phyloP scores from a whole-genome alignment of 2,113 vertebrate genomes.

The Nesoenas mayeri region DNA sequence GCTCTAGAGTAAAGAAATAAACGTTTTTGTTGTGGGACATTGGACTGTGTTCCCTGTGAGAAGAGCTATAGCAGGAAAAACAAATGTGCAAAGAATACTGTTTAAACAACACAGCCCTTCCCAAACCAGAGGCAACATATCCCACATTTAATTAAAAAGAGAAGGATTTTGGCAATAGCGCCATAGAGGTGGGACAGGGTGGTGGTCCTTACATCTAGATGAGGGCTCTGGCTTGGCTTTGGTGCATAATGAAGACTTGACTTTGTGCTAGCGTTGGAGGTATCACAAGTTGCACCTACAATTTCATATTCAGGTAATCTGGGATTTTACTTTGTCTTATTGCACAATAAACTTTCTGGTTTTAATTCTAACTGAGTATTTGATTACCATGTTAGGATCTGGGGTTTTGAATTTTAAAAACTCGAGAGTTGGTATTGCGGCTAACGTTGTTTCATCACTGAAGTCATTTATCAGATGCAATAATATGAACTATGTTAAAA shows the following conservation, averaged over 20 bases:
- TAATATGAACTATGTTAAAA: not conserved
- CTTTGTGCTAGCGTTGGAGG: not conserved
- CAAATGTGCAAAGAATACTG: not conserved
- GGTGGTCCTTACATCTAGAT: not conserved
- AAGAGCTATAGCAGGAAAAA: not conserved
- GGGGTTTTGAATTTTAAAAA: not conserved
- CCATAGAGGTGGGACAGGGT: not conserved
- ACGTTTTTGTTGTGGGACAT: not conserved
- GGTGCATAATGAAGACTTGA: not conserved
- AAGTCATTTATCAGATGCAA: not conserved
- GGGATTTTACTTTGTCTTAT: not conserved
- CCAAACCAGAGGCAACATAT: not conserved
- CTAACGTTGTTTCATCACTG: not conserved
- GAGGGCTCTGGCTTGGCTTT: not conserved
- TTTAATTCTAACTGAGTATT: not conserved
- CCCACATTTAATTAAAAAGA: not conserved
- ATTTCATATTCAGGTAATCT: not conserved
- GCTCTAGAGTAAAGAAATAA: not conserved
- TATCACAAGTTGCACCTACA: not conserved
- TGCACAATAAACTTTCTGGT: not conserved
- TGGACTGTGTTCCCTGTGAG: not conserved
- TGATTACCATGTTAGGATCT: not conserved
- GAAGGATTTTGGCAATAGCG: not conserved
- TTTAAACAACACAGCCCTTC: constrained; percentile 46
- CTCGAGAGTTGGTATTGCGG: not conserved